Conservation (phyloP, 2,797 vertebrate genomes). For the Caiman crocodilus region DNA sequence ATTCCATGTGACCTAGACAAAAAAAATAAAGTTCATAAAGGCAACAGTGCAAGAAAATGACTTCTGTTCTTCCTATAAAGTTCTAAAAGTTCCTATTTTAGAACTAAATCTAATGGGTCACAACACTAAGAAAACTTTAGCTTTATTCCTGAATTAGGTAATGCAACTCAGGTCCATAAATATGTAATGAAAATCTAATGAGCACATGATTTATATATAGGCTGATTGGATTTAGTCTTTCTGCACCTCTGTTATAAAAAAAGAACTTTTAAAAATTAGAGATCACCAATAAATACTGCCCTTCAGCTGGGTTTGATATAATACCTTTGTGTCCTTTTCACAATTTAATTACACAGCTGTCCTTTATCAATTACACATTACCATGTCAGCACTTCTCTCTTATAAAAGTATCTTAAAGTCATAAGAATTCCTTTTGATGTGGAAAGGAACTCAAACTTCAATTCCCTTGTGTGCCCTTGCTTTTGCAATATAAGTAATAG, state of each 20-base stretch:
- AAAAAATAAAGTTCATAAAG: background rate
- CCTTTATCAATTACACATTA: background rate
- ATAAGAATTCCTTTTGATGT: background rate
- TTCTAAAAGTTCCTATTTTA: background rate
- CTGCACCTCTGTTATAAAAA: conserved; percentile 20
- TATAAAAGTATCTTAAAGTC: background rate
- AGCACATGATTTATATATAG: conserved; percentile 41
- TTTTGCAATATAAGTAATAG: background rate
- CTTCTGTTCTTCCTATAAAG: background rate
- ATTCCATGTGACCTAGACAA: background rate
- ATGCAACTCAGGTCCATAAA: background rate
- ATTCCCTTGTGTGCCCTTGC: background rate
- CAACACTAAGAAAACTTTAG: background rate
- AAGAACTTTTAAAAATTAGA: conserved; percentile 38
- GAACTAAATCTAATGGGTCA: background rate
- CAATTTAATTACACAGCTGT: conserved; percentile 8
- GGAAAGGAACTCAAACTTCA: background rate
- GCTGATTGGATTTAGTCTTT: conserved; percentile 44
- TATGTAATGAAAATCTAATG: conserved; percentile 18
- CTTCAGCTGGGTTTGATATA: background rate
- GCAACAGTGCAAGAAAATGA: background rate
- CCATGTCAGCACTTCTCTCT: background rate
- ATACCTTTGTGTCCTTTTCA: conserved; percentile 28
- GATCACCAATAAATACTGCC: conserved; percentile 15
- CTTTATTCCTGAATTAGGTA: background rate